Evolutionary conservation across 2,888 invertebrate species (phyloP).

Genomic region (Tetanocera ferruginea): DNA sequence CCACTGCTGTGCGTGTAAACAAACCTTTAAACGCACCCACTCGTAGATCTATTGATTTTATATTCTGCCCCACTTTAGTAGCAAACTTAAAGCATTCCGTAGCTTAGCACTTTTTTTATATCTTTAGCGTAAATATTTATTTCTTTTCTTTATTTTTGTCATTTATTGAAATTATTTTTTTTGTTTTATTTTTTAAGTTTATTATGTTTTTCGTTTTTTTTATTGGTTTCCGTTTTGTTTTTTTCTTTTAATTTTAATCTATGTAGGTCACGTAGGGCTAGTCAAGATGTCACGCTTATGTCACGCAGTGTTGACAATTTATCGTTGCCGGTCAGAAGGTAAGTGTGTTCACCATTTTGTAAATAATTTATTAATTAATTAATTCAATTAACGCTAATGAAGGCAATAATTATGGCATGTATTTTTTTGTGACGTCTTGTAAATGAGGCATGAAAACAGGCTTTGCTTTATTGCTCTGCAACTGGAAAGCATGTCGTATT

Average conservation of each 20-base stretch:
- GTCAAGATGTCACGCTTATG: conserved; percentile 81
- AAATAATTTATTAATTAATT: background rate
- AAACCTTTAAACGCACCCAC: background rate
- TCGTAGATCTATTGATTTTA: background rate
- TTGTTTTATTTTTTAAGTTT: conserved; percentile 18
- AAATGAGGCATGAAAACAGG: background rate
- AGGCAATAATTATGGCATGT: background rate
- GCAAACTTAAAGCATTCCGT: background rate
- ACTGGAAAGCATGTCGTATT: background rate
- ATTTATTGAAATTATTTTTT: background rate
- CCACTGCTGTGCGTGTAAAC: too few species aligned
- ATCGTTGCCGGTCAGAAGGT: conserved; percentile 75
- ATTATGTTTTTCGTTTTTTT: conserved; percentile 34
- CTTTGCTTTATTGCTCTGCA: background rate
- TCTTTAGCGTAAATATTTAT: background rate
- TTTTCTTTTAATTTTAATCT: conserved; percentile 63
- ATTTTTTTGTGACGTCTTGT: background rate
- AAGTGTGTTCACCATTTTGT: conserved; percentile 61
- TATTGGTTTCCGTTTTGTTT: conserved; percentile 46
- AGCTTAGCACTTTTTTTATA: background rate
- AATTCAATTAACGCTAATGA: background rate
- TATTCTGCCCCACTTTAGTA: background rate
- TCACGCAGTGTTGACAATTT: conserved; percentile 78
- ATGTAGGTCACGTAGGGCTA: conserved; percentile 87
- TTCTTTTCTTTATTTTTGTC: background rate